A percentile compares a stretch with the other conserved stretches of the same genome.
phyloP scores from a whole-genome alignment of 2,888 invertebrate species.

The Tetramorium bicarinatum region DNA sequence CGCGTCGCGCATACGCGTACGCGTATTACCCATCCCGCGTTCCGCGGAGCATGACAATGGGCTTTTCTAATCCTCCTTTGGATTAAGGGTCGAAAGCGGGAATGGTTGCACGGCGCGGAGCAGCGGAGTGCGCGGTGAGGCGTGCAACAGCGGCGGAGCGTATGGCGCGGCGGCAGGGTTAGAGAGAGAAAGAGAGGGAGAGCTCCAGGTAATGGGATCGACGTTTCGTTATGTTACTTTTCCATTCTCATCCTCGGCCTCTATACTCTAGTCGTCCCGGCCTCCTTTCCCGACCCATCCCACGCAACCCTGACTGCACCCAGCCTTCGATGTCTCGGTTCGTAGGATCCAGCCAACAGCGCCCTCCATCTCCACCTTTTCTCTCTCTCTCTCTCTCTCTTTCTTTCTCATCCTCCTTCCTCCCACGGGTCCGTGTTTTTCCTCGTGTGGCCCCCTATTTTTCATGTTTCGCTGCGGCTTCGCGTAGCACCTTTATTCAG shows the following conservation, averaged over 20 bases:
- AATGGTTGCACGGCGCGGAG: conserved; percentile 51
- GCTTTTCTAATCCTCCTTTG: conserved; percentile 84
- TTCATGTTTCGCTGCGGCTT: conserved; percentile 87
- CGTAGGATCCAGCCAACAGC: conserved; percentile 78
- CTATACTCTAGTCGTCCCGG: conserved; percentile 72
- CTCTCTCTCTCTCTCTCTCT: no score
- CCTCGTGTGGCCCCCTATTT: conserved; percentile 86
- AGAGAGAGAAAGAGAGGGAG: conserved; percentile 25
- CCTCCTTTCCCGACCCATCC: conserved; percentile 67
- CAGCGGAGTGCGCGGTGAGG: conserved; percentile 40
- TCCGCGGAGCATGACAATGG: conserved; percentile 84
- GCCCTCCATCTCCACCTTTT: conserved; percentile 63
- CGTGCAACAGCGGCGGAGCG: conserved; percentile 62
- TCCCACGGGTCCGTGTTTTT: conserved; percentile 83
- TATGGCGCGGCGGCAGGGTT: conserved; percentile 59
- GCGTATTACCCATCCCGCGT: conserved; percentile 75
- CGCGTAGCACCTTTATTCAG: conserved; percentile 86
- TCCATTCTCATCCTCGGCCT: conserved; percentile 83
- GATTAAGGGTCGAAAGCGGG: conserved; percentile 83
- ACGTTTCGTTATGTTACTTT: conserved; percentile 86
- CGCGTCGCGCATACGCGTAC: conserved; percentile 66
- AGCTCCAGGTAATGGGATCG: conserved; percentile 85
- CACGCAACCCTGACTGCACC: conserved; percentile 69
- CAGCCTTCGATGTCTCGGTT: conserved; percentile 78
- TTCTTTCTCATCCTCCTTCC: conserved; percentile 63